These are phyloP conservation scores for Leptarthrus brevirostris DNA, from an alignment of 2,888 invertebrate genomes.

Conservation along the genomic window DNA sequence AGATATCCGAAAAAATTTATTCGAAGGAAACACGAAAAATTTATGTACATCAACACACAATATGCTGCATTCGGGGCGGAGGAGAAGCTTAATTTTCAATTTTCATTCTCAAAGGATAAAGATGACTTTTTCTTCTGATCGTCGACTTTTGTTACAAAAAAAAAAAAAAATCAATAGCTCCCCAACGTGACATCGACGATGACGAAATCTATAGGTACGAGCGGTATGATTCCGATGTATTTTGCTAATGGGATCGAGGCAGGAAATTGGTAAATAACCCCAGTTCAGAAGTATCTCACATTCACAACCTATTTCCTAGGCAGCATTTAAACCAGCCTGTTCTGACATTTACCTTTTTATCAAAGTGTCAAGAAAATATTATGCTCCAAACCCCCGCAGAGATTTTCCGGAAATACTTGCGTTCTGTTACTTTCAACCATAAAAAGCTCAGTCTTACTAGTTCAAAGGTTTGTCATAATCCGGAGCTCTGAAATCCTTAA, in stretches of 20 bases:
- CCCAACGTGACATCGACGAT: neutral
- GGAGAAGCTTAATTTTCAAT: constrained; percentile 8
- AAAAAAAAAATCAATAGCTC: constrained; percentile 19
- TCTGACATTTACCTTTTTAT: neutral
- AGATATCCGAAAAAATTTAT: constrained; percentile 23
- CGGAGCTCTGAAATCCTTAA: neutral
- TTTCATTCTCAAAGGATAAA: constrained; percentile 20
- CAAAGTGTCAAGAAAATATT: neutral
- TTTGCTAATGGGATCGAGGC: neutral
- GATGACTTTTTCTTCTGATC: neutral
- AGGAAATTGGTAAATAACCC: constrained; percentile 24
- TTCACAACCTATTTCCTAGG: neutral
- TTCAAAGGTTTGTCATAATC: neutral
- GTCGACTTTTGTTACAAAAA: constrained; percentile 1
- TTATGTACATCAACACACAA: constrained; percentile 14
- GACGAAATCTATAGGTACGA: neutral
- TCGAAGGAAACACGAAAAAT: constrained; percentile 20
- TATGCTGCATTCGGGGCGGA: neutral
- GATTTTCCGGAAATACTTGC: neutral
- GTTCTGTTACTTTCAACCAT: neutral
- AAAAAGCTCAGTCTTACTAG: neutral
- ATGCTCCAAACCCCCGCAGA: neutral
- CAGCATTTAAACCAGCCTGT: too few species aligned
- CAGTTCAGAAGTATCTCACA: neutral
- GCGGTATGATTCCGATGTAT: neutral